Conservation (phyloP, 2,113 vertebrate species). For the Charina bottae region DNA sequence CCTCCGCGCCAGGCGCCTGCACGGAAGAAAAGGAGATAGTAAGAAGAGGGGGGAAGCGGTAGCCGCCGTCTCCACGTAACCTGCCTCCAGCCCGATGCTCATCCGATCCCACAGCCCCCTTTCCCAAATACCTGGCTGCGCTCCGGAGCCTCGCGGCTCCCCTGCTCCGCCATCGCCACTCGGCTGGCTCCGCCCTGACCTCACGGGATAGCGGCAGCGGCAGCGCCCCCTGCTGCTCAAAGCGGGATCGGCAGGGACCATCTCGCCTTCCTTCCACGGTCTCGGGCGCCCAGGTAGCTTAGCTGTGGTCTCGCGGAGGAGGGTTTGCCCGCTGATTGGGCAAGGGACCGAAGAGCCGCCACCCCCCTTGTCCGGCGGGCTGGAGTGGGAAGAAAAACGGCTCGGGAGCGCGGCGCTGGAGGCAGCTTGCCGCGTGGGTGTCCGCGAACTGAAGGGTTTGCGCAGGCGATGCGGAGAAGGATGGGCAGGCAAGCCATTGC, state of each 20-base stretch:
- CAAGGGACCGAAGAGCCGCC: not conserved
- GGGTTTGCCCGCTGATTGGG: not conserved
- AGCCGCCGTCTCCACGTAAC: not conserved
- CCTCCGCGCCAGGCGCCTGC: conserved; percentile 82
- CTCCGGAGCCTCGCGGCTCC: not conserved
- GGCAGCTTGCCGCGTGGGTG: not conserved
- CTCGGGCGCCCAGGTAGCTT: not conserved
- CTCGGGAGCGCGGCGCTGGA: not conserved
- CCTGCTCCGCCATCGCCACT: not conserved
- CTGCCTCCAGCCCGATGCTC: not conserved
- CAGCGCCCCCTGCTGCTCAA: not conserved
- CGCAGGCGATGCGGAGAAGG: not conserved
- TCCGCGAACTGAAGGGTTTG: not conserved
- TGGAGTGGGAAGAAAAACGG: not conserved
- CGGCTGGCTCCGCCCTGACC: not conserved
- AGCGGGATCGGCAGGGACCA: not conserved
- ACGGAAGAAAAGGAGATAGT: not conserved
- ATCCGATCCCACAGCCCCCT: not conserved
- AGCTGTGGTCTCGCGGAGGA: not conserved
- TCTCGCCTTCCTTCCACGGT: not conserved
- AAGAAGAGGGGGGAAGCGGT: not conserved
- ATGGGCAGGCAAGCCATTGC: not conserved
- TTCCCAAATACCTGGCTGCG: not conserved
- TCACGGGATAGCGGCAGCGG: not conserved
- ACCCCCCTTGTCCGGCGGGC: not conserved